A percentile compares a stretch with the other conserved stretches of the same genome.
phyloP scores from a whole-genome alignment of 1,140 invertebrate genomes.

The Drosophila kanapiae region DNA sequence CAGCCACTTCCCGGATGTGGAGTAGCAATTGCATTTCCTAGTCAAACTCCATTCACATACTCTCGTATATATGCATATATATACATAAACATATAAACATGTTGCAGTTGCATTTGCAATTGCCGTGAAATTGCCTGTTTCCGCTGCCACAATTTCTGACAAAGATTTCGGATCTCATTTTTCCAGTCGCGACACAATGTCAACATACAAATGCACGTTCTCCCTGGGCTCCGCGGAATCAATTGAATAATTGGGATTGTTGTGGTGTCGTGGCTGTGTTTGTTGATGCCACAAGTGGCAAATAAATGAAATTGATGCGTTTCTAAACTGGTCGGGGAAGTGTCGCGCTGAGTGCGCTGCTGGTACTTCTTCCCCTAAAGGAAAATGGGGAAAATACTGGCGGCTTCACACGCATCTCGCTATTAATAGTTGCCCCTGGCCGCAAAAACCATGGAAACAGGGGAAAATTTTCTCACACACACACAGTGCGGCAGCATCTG shows the following conservation, averaged over 20 bases:
- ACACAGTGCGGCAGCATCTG: constrained; percentile 62
- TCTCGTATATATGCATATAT: not conserved
- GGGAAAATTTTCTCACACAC: constrained; percentile 76
- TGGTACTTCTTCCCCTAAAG: constrained; percentile 51
- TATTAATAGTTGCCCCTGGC: constrained; percentile 62
- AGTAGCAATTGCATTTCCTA: constrained; percentile 56
- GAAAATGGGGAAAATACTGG: constrained; percentile 38
- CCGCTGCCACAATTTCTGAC: constrained; percentile 51
- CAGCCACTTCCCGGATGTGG: constrained; percentile 53
- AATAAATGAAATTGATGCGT: constrained; percentile 82
- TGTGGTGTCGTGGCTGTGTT: constrained; percentile 52
- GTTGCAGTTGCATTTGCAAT: constrained; percentile 30
- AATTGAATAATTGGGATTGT: constrained; percentile 80
- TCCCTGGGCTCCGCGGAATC: constrained; percentile 51
- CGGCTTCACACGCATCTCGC: constrained; percentile 64
- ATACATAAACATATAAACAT: constrained; percentile 5
- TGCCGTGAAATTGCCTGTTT: constrained; percentile 47
- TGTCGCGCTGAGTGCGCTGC: constrained; percentile 32
- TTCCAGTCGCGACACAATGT: constrained; percentile 36
- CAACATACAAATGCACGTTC: constrained; percentile 39
- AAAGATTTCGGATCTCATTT: constrained; percentile 44
- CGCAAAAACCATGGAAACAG: constrained; percentile 42
- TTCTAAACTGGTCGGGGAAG: constrained; percentile 46
- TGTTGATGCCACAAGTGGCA: constrained; percentile 76
- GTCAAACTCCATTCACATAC: constrained; percentile 39